phyloP scores from a whole-genome alignment of 2,888 invertebrate genomes.

The Epiblema foenella region DNA sequence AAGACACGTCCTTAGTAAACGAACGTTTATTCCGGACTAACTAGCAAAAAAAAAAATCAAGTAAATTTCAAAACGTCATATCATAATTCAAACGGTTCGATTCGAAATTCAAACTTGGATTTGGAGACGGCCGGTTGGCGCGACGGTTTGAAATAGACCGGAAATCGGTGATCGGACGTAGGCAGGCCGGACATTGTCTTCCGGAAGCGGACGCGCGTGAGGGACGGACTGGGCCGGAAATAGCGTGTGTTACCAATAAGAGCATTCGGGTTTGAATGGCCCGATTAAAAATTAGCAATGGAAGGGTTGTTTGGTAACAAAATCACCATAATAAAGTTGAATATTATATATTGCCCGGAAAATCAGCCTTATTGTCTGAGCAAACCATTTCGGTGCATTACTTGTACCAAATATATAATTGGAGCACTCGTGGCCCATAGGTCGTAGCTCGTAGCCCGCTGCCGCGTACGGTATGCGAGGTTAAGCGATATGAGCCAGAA shows the following conservation, averaged over 20 bases:
- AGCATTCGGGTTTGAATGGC: conserved; percentile 53
- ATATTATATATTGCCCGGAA: too few relatives aligned
- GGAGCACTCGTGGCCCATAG: too few relatives aligned
- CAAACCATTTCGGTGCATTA: too few relatives aligned
- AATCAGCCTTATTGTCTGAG: too few relatives aligned
- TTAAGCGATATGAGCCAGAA: too few relatives aligned
- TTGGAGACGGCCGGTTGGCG: conserved; percentile 52
- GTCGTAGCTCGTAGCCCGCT: too few relatives aligned
- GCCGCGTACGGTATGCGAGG: too few relatives aligned
- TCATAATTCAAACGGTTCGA: conserved; percentile 29
- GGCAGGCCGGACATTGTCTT: conserved; percentile 75
- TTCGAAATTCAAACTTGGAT: conserved; percentile 53
- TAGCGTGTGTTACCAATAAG: conserved; percentile 67
- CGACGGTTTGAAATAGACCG: conserved; percentile 46
- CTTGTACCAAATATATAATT: too few relatives aligned
- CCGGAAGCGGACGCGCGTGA: conserved; percentile 77
- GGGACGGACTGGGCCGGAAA: conserved; percentile 72
- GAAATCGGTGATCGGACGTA: conserved; percentile 75
- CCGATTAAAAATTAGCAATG: conserved; percentile 39
- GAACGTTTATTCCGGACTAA: too few relatives aligned
- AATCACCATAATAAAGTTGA: not conserved
- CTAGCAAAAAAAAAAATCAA: conserved; percentile 2
- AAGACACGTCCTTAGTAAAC: too few relatives aligned
- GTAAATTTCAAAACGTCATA: conserved; percentile 14
- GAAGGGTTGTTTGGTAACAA: conserved; percentile 11